Evolutionary conservation across 2,113 vertebrate genomes (phyloP), one percentile per base, ranked within the genome.

Genomic region (Labeo catla): DNA sequence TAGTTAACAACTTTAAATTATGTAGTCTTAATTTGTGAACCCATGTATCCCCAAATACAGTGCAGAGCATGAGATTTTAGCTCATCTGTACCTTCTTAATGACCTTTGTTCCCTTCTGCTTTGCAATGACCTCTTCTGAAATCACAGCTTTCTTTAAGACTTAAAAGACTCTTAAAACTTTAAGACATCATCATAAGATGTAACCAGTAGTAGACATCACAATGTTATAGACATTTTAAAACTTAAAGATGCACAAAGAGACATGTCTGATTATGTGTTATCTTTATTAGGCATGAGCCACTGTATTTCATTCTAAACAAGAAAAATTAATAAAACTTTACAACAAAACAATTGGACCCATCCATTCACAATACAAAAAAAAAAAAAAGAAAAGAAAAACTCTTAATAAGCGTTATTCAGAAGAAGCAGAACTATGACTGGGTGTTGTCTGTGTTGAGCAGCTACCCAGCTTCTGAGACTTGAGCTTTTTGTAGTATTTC

Each of bases 401-500:
- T 39, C 8, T 12, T 28, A 4, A 21, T 11, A 4, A 1, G 49
- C 49, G 6, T 61, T 88, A 85, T 39, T 86, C 72, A 65, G 77
- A 85, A 65, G 77, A 85, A 13, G 65, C 68, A 65, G 68, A 78
- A 84, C 16, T 85, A 6, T 82, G 72, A 82, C 76, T 36, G 28
- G 70, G 68, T n/a, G 43, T 16, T 52, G 70, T 66, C 49, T 21
- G 61, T 47, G 84, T 11, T 81, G 65, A 83, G 47, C 21, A 73
- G 54, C 10, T 76, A 45, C 43, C 34, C 54, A 84, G 74, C 84
- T 85, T 49, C 34, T 79, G 84, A 86, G 78, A 54, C 66, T 86
- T 88, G 16, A 82, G 85, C 66, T 89, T 90, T 87, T n/a, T 88
- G 66, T 92, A 91, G 85, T 93, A 84, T 88, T 91, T 93, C 94